Percentiles rank a stretch among this genome's conserved stretches.
These are phyloP conservation scores for Papilio protenor DNA, from an alignment of 2,888 invertebrate genomes.

Conservation along the genomic window DNA sequence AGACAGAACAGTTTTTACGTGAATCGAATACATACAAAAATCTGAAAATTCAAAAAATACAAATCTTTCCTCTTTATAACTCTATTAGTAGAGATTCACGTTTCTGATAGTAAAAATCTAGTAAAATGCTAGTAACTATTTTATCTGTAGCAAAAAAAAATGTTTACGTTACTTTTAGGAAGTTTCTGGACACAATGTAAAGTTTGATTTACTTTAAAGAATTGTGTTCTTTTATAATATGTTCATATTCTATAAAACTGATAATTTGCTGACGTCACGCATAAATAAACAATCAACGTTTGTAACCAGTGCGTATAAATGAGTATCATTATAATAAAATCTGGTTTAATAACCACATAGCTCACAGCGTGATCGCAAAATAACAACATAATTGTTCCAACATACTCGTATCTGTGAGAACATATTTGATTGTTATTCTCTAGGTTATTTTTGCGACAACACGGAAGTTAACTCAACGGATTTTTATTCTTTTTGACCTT, in stretches of 20 bases:
- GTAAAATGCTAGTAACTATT: too few species aligned
- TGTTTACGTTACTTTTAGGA: neutral
- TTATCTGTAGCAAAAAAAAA: neutral
- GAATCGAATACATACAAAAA: too few species aligned
- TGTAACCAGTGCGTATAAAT: slow-evolving; percentile 5
- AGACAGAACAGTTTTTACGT: too few species aligned
- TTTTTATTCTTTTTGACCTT: neutral
- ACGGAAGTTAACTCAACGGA: neutral
- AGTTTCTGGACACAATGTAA: neutral
- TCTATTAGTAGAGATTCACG: too few species aligned
- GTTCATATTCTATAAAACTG: neutral
- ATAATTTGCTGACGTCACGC: slow-evolving; percentile 5
- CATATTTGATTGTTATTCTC: neutral
- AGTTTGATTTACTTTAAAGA: neutral
- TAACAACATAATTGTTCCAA: slow-evolving; percentile 6
- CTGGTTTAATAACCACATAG: slow-evolving; percentile 10
- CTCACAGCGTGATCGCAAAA: neutral
- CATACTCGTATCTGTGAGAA: slow-evolving; percentile 12
- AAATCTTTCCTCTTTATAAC: too few species aligned
- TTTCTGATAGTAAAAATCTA: neutral
- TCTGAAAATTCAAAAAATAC: too few species aligned
- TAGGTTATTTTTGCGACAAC: neutral
- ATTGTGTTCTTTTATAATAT: neutral
- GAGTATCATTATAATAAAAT: slow-evolving; percentile 18
- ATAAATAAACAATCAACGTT: neutral